Evolutionary conservation across 2,888 invertebrate species (phyloP).

Genomic region (Lepidonotus clava): DNA sequence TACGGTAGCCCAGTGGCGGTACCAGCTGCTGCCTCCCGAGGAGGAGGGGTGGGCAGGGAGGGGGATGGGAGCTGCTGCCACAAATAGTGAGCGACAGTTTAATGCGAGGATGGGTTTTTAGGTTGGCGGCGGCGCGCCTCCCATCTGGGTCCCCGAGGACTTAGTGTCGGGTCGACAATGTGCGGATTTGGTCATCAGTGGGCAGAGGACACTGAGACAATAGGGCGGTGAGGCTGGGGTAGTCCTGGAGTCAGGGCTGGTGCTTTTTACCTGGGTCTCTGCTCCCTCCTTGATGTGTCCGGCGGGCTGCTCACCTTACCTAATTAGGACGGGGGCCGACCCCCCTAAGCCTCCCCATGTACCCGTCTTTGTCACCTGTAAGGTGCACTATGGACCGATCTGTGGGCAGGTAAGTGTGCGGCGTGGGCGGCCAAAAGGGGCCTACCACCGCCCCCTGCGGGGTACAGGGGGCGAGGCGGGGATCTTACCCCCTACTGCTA

Average conservation of each 20-base stretch:
- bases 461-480: background rate
- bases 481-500: background rate
- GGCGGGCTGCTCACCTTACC: background rate
- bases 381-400: background rate
- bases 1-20: background rate
- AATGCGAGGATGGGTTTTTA: background rate
- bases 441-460: background rate
- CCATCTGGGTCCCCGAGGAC: background rate
- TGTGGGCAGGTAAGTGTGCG: background rate
- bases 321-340: background rate
- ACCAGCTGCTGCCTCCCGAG: background rate
- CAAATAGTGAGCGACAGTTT: constrained; percentile 14
- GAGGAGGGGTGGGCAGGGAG: background rate
- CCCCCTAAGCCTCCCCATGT: background rate
- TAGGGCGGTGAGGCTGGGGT: background rate
- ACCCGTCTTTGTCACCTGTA: background rate
- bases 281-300: background rate
- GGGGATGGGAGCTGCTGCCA: background rate
- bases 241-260: too few species aligned
- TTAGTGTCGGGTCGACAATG: background rate
- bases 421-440: background rate
- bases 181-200: constrained; percentile 23
- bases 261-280: too few species aligned
- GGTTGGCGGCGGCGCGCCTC: background rate
- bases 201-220: background rate